Percentiles rank a stretch among this genome's conserved stretches.
Evolutionary conservation across 2,888 invertebrate genomes (phyloP).

Genomic region (Seira ritae): DNA sequence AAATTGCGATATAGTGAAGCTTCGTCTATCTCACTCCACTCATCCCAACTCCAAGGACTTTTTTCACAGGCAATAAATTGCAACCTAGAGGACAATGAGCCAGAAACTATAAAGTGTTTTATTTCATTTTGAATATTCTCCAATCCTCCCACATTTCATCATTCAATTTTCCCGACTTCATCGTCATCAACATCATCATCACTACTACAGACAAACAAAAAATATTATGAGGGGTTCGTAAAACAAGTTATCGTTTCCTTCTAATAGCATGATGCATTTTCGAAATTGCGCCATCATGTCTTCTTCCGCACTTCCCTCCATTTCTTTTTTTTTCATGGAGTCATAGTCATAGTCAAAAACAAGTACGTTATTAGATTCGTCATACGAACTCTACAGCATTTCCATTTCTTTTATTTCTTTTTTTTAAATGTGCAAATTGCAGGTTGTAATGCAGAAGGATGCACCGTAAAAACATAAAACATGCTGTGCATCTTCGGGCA

Average conservation of each 20-base stretch:
- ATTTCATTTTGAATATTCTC: too few relatives aligned
- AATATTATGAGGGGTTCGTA: background rate
- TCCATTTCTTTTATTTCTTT: background rate
- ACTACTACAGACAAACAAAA: background rate
- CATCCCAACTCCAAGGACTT: conserved; percentile 48
- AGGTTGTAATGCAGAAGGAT: conserved; percentile 4
- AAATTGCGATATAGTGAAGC: background rate
- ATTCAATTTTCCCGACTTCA: too few relatives aligned
- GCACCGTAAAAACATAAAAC: conserved; percentile 8
- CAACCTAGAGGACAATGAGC: conserved; percentile 1
- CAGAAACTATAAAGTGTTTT: conserved; percentile 8
- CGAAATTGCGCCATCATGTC: background rate
- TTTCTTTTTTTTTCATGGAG: too few relatives aligned
- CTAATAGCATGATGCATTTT: background rate
- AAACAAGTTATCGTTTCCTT: too few relatives aligned
- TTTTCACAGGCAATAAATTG: conserved; percentile 47
- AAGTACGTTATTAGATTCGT: too few relatives aligned
- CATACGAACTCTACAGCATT: background rate
- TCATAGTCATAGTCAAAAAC: too few relatives aligned
- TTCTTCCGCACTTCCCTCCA: background rate
- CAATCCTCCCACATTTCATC: too few relatives aligned
- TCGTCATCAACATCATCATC: too few relatives aligned
- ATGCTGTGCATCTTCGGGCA: background rate
- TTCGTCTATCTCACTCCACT: background rate
- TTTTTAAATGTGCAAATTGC: background rate